Percentiles rank a stretch among this genome's conserved stretches.
Evolutionary conservation across 2,113 vertebrate genomes (phyloP).

Genomic region (Sylvietta virens): DNA sequence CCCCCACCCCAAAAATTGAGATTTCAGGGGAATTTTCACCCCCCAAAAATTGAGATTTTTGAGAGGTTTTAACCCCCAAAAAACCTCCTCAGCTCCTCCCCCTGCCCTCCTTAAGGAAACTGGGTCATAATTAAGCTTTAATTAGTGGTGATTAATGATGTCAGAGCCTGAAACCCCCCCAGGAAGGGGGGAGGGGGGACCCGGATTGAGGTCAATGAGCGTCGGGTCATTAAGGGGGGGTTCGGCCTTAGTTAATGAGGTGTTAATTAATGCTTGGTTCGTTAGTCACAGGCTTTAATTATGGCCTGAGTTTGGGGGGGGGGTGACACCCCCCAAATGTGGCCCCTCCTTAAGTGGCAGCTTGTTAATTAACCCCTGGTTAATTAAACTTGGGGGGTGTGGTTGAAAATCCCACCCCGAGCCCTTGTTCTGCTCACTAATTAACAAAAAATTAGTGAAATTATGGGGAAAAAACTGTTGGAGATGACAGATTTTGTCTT

Average conservation of each 20-base stretch:
- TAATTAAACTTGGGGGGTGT: background rate
- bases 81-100: background rate
- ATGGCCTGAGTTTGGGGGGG: background rate
- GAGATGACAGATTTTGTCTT: too few relatives aligned
- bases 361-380: background rate
- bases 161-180: background rate
- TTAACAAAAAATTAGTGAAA: background rate
- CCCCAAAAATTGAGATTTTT: background rate
- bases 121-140: background rate
- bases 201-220: background rate
- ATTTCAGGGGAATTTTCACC: background rate
- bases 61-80: background rate
- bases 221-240: background rate
- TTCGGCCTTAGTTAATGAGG: background rate
- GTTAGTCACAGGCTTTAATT: background rate
- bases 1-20: background rate
- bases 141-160: conserved; percentile 1
- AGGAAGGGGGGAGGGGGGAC: too few relatives aligned
- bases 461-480: fast-evolving
- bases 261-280: background rate
- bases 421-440: fast-evolving
- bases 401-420: fast-evolving
- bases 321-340: background rate
- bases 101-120: background rate
- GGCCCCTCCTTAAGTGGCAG: background rate